These are phyloP conservation scores for Poecilia picta DNA, from an alignment of 2,797 vertebrate genomes.

Conservation along the genomic window DNA sequence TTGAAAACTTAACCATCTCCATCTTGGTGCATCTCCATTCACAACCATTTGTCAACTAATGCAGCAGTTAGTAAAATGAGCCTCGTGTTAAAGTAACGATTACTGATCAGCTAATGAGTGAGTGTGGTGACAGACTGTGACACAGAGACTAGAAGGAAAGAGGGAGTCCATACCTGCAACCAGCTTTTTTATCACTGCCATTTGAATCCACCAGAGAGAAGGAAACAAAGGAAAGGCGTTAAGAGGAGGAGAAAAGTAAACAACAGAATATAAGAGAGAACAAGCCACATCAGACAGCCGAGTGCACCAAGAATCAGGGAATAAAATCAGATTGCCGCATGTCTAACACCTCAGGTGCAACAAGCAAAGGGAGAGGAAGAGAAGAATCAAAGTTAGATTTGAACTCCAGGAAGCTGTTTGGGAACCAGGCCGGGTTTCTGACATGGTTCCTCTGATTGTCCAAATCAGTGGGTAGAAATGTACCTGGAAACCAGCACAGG, in stretches of 20 bases:
- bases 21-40: background rate
- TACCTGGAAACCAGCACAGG: background rate
- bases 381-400: constrained; percentile 5
- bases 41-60: background rate
- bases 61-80: background rate
- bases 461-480: background rate
- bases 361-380: constrained; percentile 27
- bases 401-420: background rate
- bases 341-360: constrained; percentile 20
- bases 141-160: constrained; percentile 51
- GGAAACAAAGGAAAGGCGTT: constrained; percentile 41
- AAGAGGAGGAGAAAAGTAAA: constrained; percentile 53
- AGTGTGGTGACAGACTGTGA: constrained; percentile 17
- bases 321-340: constrained; percentile 33
- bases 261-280: constrained; percentile 63
- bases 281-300: constrained; percentile 53
- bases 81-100: background rate
- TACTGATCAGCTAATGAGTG: constrained; percentile 3
- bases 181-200: constrained; percentile 87
- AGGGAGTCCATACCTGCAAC: constrained; percentile 83
- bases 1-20: background rate
- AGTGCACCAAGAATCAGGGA: constrained; percentile 53
- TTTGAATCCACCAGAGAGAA: constrained; percentile 76
- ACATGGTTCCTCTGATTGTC: background rate
- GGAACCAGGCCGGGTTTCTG: background rate